Percentiles rank a stretch among this genome's conserved stretches.
Evolutionary conservation across 1,140 invertebrate species (phyloP).

Genomic region (Penaeus chinensis): DNA sequence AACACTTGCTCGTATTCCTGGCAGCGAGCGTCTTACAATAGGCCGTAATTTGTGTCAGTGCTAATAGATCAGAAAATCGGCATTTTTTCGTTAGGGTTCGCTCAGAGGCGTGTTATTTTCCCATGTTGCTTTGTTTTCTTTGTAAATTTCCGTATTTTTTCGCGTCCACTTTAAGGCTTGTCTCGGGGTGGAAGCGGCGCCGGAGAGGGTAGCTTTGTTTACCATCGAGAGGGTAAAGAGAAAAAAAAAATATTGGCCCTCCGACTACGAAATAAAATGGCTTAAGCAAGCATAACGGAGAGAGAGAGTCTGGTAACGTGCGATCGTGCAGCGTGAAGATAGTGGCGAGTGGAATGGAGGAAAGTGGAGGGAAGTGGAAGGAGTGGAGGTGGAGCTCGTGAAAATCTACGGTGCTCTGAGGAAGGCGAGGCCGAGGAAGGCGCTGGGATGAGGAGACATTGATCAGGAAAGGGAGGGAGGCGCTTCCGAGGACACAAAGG

Average conservation of each 20-base stretch:
- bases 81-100: slow-evolving; percentile 8
- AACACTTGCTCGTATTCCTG: slow-evolving; percentile 27
- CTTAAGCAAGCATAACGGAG: slow-evolving; percentile 1
- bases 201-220: background rate
- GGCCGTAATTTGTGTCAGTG: slow-evolving; percentile 44
- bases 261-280: background rate
- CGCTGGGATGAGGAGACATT: no score
- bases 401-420: no score
- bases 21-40: slow-evolving; percentile 34
- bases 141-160: slow-evolving; percentile 41
- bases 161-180: slow-evolving; percentile 8
- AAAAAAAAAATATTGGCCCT: background rate
- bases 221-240: slow-evolving; percentile 1
- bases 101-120: slow-evolving; percentile 10
- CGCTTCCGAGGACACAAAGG: no score
- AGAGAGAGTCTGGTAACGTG: background rate
- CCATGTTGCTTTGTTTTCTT: slow-evolving; percentile 20
- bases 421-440: no score
- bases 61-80: slow-evolving; percentile 46
- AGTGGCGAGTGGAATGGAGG: no score
- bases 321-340: background rate
- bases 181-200: background rate
- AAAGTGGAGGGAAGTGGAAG: no score
- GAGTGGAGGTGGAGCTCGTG: no score
- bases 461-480: no score